phyloP scores from a whole-genome alignment of 2,113 vertebrate genomes.

The Lophochroa leadbeateri region DNA sequence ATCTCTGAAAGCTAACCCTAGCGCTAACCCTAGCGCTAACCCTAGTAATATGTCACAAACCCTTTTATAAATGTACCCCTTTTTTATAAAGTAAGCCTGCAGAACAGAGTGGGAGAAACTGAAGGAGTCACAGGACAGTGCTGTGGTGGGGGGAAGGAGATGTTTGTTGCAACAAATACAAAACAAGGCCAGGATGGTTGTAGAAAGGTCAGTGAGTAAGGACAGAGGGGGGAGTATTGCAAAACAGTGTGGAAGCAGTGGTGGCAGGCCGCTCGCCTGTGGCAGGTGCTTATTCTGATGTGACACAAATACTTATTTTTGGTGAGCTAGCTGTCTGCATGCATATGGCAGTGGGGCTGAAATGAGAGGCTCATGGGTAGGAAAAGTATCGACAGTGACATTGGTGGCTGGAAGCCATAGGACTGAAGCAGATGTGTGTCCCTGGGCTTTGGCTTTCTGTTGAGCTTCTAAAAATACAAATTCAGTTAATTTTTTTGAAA shows the following conservation, averaged over 20 bases:
- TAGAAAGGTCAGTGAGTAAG: constrained; percentile 38
- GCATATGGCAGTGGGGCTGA: background rate
- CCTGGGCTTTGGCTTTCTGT: constrained; percentile 3
- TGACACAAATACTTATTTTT: constrained; percentile 51
- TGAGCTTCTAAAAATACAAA: constrained; percentile 19
- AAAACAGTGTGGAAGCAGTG: background rate
- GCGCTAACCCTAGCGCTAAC: no score
- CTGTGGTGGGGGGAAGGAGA: background rate
- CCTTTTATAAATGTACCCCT: background rate
- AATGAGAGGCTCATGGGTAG: background rate
- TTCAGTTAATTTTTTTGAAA: background rate
- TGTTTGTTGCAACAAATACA: background rate
- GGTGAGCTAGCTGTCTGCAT: background rate
- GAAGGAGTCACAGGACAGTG: background rate
- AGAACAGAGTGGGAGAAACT: background rate
- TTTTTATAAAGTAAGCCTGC: background rate
- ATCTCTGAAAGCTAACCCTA: no score
- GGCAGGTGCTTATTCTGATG: constrained; percentile 42
- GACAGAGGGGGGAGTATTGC: background rate
- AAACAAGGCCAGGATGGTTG: background rate
- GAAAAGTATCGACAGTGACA: background rate
- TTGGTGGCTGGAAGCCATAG: background rate
- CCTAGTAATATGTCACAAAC: background rate
- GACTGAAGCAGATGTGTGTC: background rate
- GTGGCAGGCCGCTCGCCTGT: background rate